Percentiles rank a stretch among this genome's conserved stretches.
These are phyloP conservation scores for Psix sp. DNA, from an alignment of 1,140 invertebrate genomes.

Conservation along the genomic window DNA sequence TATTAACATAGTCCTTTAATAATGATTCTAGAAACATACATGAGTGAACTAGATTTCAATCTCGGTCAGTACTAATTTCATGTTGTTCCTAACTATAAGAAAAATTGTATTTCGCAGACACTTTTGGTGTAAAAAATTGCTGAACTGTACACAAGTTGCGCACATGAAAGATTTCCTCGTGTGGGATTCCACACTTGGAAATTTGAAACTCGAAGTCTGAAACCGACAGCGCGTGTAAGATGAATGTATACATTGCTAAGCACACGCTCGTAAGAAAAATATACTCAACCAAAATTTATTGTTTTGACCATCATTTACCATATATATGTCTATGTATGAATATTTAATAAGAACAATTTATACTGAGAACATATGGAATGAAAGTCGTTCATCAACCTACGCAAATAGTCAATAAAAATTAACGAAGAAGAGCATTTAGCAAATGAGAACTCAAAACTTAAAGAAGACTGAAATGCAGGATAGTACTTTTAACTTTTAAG, in stretches of 20 bases:
- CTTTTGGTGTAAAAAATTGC: conserved; percentile 1
- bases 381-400: no score
- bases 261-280: conserved; percentile 42
- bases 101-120: conserved; percentile 7
- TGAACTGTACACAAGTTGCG: background rate
- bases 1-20: no score
- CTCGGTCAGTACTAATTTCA: no score
- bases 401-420: no score
- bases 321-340: conserved; percentile 7
- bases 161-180: conserved; percentile 35
- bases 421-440: no score
- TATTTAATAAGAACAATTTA: background rate
- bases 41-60: no score
- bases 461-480: no score
- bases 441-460: no score
- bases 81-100: no score
- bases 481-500: no score
- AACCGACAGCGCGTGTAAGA: conserved; percentile 55
- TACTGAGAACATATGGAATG: no score
- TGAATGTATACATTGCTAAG: conserved; percentile 57
- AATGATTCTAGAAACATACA: background rate
- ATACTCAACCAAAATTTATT: conserved; percentile 42
- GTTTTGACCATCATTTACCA: conserved; percentile 24
- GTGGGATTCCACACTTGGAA: conserved; percentile 47
- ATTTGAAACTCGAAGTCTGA: conserved; percentile 54